A percentile compares a stretch with the other conserved stretches of the same genome.
phyloP scores from a whole-genome alignment of 64 coral and sea anemone species.

The Dendronephthya gigantea region DNA sequence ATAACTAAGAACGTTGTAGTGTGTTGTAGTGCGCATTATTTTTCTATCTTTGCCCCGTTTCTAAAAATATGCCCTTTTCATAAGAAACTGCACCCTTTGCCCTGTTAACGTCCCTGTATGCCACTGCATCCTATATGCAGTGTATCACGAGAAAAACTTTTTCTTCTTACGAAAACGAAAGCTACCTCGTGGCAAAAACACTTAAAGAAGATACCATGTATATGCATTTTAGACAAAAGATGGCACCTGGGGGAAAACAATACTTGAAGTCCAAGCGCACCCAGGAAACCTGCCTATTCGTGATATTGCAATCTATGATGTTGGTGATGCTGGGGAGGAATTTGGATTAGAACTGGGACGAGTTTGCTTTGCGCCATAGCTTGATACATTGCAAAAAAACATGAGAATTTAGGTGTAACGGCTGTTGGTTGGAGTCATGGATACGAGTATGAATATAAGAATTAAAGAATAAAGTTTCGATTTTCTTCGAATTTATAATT shows the following conservation, averaged over 20 bases:
- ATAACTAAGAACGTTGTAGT: too few species aligned
- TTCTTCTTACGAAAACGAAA: too few species aligned
- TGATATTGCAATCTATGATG: background rate
- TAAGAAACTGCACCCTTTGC: too few species aligned
- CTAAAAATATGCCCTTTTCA: too few species aligned
- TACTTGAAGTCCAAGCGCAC: background rate
- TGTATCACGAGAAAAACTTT: too few species aligned
- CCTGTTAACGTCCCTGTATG: too few species aligned
- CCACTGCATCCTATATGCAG: too few species aligned
- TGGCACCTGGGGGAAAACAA: background rate
- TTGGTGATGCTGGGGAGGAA: background rate
- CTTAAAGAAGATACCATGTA: background rate
- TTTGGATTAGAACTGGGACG: background rate
- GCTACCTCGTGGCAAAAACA: too few species aligned
- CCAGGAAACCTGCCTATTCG: background rate
- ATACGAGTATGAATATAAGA: background rate
- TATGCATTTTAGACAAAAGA: constrained; percentile 1
- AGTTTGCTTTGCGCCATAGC: background rate
- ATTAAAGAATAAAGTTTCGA: background rate
- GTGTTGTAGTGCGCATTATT: too few species aligned
- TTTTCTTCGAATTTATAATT: background rate
- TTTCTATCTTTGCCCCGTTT: too few species aligned
- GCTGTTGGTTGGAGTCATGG: background rate
- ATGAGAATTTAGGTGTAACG: background rate
- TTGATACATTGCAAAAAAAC: background rate